A percentile compares a stretch with the other conserved stretches of the same genome.
These are phyloP conservation scores for Athalia cordata DNA, from an alignment of 2,888 invertebrate species.

Conservation along the genomic window DNA sequence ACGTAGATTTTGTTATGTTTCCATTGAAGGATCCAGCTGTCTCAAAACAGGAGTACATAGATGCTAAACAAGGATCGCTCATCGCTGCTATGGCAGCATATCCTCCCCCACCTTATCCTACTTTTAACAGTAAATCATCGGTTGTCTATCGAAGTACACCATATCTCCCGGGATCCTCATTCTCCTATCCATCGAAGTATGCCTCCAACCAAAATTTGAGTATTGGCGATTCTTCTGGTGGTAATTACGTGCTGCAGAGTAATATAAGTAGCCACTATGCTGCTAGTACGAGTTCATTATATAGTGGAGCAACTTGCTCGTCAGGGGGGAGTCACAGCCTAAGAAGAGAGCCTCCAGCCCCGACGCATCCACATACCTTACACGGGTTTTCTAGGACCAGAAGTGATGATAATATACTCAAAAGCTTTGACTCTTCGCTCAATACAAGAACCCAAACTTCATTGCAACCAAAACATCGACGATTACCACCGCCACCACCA, in stretches of 20 bases:
- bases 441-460: slow-evolving; percentile 62
- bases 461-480: slow-evolving; percentile 74
- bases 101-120: slow-evolving; percentile 76
- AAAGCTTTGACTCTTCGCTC: slow-evolving; percentile 76
- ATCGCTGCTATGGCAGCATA: slow-evolving; percentile 79
- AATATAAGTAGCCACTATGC: slow-evolving; percentile 70
- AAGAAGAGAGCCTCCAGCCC: slow-evolving; percentile 69
- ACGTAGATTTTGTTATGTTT: slow-evolving; percentile 94
- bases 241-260: slow-evolving; percentile 63
- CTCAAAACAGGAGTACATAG: slow-evolving; percentile 93
- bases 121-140: slow-evolving; percentile 77
- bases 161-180: slow-evolving; percentile 80
- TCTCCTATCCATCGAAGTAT: slow-evolving; percentile 82
- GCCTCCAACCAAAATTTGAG: slow-evolving; percentile 86
- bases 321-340: slow-evolving; percentile 73
- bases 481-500: slow-evolving; percentile 77
- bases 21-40: slow-evolving; percentile 92
- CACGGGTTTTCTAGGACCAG: slow-evolving; percentile 77
- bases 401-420: slow-evolving; percentile 89
- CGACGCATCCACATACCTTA: slow-evolving; percentile 64
- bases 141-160: slow-evolving; percentile 90
- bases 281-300: slow-evolving; percentile 73
- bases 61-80: slow-evolving; percentile 88
- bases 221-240: slow-evolving; percentile 60
- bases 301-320: slow-evolving; percentile 73